Percentiles rank a stretch among this genome's conserved stretches.
Evolutionary conservation across 2,113 vertebrate genomes (phyloP).

Genomic region (Zosterops borbonicus): DNA sequence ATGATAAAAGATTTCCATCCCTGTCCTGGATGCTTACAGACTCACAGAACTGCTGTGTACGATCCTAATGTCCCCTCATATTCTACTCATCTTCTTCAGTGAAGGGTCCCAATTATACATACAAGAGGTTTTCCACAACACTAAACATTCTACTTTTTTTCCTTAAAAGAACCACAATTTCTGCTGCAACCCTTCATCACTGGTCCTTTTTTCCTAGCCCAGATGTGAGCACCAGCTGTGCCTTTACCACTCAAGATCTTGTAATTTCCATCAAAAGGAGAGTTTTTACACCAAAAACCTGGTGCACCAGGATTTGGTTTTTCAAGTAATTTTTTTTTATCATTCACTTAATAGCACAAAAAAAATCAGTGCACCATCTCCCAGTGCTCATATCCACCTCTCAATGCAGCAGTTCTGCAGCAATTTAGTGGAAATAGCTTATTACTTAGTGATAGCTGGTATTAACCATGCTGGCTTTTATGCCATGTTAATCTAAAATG

Average conservation of each 20-base stretch:
- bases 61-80: background rate
- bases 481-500: background rate
- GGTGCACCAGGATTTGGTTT: background rate
- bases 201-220: background rate
- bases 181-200: background rate
- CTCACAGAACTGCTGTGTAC: background rate
- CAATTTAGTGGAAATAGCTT: conserved; percentile 3
- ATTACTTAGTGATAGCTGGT: conserved; percentile 8
- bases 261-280: background rate
- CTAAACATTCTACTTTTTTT: background rate
- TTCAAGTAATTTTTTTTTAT: background rate
- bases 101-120: background rate
- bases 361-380: background rate
- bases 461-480: conserved; percentile 9
- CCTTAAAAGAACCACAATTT: background rate
- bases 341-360: background rate
- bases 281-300: background rate
- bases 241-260: background rate
- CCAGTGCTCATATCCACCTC: background rate
- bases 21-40: accelerated
- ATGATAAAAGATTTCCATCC: background rate
- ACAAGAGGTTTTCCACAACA: background rate
- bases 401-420: background rate
- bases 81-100: background rate
- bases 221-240: background rate